Percentiles rank a stretch among this genome's conserved stretches.
phyloP scores from a whole-genome alignment of 1,140 invertebrate species.

The Drosophila parabipectinata region DNA sequence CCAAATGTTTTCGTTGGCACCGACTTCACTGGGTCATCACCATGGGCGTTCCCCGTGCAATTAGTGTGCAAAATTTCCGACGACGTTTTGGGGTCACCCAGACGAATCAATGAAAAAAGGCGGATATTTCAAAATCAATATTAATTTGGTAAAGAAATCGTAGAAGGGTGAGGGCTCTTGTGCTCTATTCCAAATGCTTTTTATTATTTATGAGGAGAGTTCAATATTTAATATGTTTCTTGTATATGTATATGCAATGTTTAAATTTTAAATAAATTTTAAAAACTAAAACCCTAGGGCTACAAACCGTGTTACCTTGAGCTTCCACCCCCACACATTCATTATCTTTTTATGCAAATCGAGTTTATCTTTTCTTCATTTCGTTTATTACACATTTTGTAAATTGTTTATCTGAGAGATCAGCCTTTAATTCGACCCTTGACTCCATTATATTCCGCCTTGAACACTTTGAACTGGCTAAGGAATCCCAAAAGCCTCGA shows the following conservation, averaged over 20 bases:
- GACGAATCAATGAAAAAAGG: slow-evolving; percentile 12
- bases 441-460: background rate
- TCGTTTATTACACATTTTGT: background rate
- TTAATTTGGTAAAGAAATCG: background rate
- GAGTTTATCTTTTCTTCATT: background rate
- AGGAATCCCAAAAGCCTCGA: background rate
- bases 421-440: slow-evolving; percentile 2
- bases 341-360: too few species aligned
- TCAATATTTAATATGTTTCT: too few species aligned
- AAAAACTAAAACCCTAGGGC: too few species aligned
- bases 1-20: slow-evolving; percentile 72
- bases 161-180: background rate
- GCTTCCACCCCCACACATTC: too few species aligned
- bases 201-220: too few species aligned
- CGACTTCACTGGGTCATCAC: slow-evolving; percentile 59
- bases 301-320: background rate
- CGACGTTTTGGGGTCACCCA: slow-evolving; percentile 42
- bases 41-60: slow-evolving; percentile 46
- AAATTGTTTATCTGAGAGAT: slow-evolving; percentile 7
- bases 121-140: slow-evolving; percentile 11
- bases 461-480: background rate
- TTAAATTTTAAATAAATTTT: too few species aligned
- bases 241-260: too few species aligned
- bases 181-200: too few species aligned
- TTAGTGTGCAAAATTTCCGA: slow-evolving; percentile 35